Conservation (phyloP, 2,888 invertebrate genomes). For the Stenotaenia linearis region DNA sequence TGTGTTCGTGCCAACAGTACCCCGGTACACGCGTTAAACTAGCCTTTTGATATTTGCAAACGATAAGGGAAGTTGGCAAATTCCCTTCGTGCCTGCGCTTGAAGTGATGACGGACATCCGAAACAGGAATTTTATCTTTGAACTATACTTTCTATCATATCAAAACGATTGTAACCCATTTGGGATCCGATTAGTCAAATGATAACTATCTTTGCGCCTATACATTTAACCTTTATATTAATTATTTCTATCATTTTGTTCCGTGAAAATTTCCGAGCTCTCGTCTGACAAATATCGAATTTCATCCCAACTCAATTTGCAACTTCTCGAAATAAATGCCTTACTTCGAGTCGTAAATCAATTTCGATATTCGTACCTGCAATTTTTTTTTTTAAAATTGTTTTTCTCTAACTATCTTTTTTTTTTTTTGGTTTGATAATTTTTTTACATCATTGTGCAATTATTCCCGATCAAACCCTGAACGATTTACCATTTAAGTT, state of each 20-base stretch:
- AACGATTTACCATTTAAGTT: background rate
- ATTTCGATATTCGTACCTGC: too few relatives aligned
- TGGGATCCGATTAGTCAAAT: background rate
- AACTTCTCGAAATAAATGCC: too few relatives aligned
- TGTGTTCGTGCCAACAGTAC: background rate
- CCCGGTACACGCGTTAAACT: background rate
- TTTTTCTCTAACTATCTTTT: background rate
- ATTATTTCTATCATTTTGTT: too few relatives aligned
- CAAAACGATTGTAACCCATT: background rate
- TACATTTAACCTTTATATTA: too few relatives aligned
- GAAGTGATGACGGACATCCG: background rate
- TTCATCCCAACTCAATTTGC: background rate
- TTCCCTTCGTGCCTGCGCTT: background rate
- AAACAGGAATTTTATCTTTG: background rate
- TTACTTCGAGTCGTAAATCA: too few relatives aligned
- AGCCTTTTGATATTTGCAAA: background rate
- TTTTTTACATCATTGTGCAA: background rate
- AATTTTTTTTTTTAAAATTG: too few relatives aligned
- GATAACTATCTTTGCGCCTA: too few relatives aligned
- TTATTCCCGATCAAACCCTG: background rate
- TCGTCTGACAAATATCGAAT: background rate
- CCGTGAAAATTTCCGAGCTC: too few relatives aligned
- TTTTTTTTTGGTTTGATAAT: background rate
- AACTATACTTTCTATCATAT: background rate
- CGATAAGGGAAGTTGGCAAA: background rate